A percentile compares a stretch with the other conserved stretches of the same genome.
Conservation (phyloP, 1,140 invertebrate genomes). For the Matsumurasca onukii region DNA sequence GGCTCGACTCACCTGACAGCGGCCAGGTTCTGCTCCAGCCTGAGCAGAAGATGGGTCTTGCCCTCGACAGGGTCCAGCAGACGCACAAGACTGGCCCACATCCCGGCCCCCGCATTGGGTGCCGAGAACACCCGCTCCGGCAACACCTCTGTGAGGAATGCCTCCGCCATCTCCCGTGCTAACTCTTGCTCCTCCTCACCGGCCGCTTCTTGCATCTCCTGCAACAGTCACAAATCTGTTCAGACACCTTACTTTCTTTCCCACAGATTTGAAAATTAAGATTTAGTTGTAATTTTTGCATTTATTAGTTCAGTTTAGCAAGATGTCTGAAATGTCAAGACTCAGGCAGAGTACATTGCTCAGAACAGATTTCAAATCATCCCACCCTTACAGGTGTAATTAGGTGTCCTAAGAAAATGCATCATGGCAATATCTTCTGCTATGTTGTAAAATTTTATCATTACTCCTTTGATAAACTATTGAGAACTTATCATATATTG, state of each 20-base stretch:
- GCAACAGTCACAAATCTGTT: slow-evolving; percentile 46
- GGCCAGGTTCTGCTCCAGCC: slow-evolving; percentile 95
- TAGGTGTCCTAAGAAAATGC: too few relatives aligned
- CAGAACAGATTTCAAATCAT: too few relatives aligned
- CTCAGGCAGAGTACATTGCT: too few relatives aligned
- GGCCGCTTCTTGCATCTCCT: slow-evolving; percentile 97
- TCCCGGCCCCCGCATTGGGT: slow-evolving; percentile 92
- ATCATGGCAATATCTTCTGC: too few relatives aligned
- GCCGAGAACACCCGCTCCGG: slow-evolving; percentile 93
- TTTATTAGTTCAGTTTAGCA: too few relatives aligned
- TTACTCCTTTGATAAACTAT: too few relatives aligned
- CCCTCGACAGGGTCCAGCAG: slow-evolving; percentile 89
- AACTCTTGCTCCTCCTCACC: slow-evolving; percentile 92
- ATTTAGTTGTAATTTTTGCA: too few relatives aligned
- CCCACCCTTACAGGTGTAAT: too few relatives aligned
- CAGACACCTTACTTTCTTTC: background rate
- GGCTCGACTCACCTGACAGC: slow-evolving; percentile 80
- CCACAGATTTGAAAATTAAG: background rate
- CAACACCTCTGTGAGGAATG: slow-evolving; percentile 92
- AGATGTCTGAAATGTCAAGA: too few relatives aligned
- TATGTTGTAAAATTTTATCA: too few relatives aligned
- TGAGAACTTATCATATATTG: too few relatives aligned
- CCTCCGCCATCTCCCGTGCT: slow-evolving; percentile 95
- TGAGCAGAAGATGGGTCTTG: slow-evolving; percentile 74
- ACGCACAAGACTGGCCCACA: slow-evolving; percentile 95